Evolutionary conservation across 30 jellyfish, hydroid and myxozoan species (phyloP), one percentile per base, ranked within the genome.

Genomic region (Cassiopea andromeda): DNA sequence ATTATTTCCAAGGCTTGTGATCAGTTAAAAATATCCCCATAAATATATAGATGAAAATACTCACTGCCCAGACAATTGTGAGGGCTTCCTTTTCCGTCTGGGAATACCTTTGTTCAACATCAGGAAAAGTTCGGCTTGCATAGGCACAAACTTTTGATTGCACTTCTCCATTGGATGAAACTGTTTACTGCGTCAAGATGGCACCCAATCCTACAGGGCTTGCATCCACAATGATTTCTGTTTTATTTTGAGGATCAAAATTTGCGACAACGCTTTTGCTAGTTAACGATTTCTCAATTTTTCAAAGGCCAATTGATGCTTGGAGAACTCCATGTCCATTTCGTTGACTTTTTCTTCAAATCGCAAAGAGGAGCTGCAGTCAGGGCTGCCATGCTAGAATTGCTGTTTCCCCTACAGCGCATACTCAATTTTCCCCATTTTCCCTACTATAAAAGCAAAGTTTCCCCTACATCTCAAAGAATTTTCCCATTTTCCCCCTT

Each of bases 131-230:
- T 19, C 87, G 43, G 80, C 87, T 71, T 4, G 93, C 87, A 74
- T 72, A 71, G 13, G 87, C 93, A 57, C 57, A 17, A 10, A 85
- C 76, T 54, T 54, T 54, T 10, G 64, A 54, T 73, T 67, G 79
- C 50, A 92, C 81, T 3, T 18, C 46, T 6, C 49, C 84, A 44
- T 75, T 5, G 1, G 27, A 19, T 9, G 17, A 57, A 66, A 14
- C 75, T 74, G 43, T 44, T 74, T 44, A 2, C 69, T 83, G 92
- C 44, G 64, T 19, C 44, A 83, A 43, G 77, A 83, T 83, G 57
- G 85, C 92, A 27, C 85, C 19, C 27, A 83, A 16, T 13, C 92
- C 92, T 1, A 73, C 92, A 12, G 85, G 92, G 57, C 92, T 83
- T 14, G 92, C 78, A 49, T 83, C 92, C 17, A 83, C 92, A 2